A percentile compares a stretch with the other conserved stretches of the same genome.
Evolutionary conservation across 2,113 vertebrate species (phyloP).

Genomic region (Camarhynchus parvulus): DNA sequence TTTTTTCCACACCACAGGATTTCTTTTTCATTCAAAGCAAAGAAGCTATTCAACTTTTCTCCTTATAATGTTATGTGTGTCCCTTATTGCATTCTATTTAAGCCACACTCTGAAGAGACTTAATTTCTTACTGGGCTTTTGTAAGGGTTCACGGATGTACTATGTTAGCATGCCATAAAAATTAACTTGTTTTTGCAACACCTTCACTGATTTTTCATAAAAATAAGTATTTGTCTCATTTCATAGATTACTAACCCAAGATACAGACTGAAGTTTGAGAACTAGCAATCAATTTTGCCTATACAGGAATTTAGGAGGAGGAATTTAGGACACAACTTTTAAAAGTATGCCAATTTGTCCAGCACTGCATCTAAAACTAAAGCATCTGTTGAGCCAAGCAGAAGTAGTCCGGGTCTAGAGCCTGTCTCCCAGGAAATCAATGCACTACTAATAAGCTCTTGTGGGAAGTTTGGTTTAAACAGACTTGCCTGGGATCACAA

Average conservation of each 20-base stretch:
- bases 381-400: neutral
- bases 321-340: neutral
- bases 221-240: neutral
- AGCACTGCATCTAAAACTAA: neutral
- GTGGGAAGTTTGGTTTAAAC: neutral
- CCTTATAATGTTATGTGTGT: neutral
- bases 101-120: neutral
- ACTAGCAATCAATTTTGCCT: neutral
- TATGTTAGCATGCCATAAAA: fast-evolving
- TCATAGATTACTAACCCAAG: neutral
- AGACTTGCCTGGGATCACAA: neutral
- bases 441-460: neutral
- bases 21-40: neutral
- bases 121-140: neutral
- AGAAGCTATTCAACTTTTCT: neutral
- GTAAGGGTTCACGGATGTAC: neutral
- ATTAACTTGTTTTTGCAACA: neutral
- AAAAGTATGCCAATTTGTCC: neutral
- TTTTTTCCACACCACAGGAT: neutral
- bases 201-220: neutral
- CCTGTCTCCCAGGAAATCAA: neutral
- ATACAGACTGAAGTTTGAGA: neutral
- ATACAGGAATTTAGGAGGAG: neutral
- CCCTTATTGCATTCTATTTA: neutral
- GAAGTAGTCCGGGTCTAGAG: neutral